A percentile compares a stretch with the other conserved stretches of the same genome.
Evolutionary conservation across 2,888 invertebrate genomes (phyloP).

Genomic region (Octonoba sinensis): DNA sequence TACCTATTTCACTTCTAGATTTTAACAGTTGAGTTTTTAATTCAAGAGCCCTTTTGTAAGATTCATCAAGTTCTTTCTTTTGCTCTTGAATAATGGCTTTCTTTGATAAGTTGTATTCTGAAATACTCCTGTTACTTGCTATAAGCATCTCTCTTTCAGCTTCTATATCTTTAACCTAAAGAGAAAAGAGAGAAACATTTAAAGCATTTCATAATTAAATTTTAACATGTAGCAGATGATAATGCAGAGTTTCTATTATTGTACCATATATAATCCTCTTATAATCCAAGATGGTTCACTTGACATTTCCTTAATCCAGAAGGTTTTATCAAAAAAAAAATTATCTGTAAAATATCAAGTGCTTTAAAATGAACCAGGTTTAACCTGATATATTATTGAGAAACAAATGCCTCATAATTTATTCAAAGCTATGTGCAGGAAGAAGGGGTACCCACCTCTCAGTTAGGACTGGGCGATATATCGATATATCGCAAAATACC

Average conservation of each 20-base stretch:
- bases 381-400: too few species aligned
- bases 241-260: not conserved
- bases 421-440: too few species aligned
- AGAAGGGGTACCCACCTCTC: too few species aligned
- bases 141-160: constrained; percentile 89
- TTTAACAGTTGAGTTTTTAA: constrained; percentile 77
- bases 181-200: not conserved
- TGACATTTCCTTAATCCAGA: too few species aligned
- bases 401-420: too few species aligned
- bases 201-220: not conserved
- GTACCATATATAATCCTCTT: too few species aligned
- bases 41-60: constrained; percentile 72
- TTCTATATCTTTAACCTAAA: constrained; percentile 80
- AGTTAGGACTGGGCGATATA: too few species aligned
- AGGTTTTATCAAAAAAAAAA: too few species aligned
- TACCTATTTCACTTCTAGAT: constrained; percentile 83
- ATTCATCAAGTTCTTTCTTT: constrained; percentile 79
- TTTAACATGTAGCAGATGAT: not conserved
- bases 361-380: too few species aligned
- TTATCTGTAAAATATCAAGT: too few species aligned
- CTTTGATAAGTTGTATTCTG: constrained; percentile 89
- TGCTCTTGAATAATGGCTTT: constrained; percentile 86
- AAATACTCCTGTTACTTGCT: constrained; percentile 88
- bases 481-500: too few species aligned
- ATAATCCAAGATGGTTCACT: too few species aligned